Evolutionary conservation across 2,113 vertebrate genomes (phyloP).

Genomic region (Naja naja): DNA sequence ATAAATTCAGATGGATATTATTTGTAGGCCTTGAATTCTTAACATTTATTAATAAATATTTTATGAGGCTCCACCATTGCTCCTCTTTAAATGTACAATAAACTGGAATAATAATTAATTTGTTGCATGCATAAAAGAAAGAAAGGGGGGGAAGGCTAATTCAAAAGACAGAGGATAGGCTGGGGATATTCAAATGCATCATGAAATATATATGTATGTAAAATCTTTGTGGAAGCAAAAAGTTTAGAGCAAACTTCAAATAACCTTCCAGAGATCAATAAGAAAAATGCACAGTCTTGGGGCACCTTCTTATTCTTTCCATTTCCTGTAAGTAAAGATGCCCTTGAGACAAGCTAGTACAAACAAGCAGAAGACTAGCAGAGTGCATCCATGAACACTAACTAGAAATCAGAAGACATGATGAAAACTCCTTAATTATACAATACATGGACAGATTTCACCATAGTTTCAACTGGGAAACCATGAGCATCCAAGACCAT

Average conservation of each 20-base stretch:
- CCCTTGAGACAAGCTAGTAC: not conserved
- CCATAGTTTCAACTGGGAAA: not conserved
- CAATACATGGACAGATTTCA: not conserved
- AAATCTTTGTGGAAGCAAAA: constrained; percentile 11
- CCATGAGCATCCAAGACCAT: not conserved
- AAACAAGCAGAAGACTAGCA: not conserved
- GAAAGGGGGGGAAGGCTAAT: constrained; percentile 9
- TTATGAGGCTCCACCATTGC: constrained; percentile 48
- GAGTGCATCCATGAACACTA: not conserved
- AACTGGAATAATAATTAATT: constrained; percentile 56
- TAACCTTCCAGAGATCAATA: constrained; percentile 45
- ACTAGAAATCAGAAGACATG: not conserved
- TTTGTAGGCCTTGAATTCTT: constrained; percentile 55
- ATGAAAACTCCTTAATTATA: not conserved
- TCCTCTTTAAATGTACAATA: constrained; percentile 59
- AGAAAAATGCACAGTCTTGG: constrained; percentile 34
- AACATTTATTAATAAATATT: constrained; percentile 66
- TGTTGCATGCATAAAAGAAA: constrained; percentile 20
- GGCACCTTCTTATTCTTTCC: not conserved
- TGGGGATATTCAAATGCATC: constrained; percentile 15
- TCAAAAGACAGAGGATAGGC: not conserved
- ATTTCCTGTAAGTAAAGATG: not conserved
- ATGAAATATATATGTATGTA: constrained; percentile 36
- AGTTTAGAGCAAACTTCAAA: constrained; percentile 58
- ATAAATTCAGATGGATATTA: constrained; percentile 48